phyloP scores from a whole-genome alignment of 2,888 invertebrate species.

The Ptilodon capucinus region DNA sequence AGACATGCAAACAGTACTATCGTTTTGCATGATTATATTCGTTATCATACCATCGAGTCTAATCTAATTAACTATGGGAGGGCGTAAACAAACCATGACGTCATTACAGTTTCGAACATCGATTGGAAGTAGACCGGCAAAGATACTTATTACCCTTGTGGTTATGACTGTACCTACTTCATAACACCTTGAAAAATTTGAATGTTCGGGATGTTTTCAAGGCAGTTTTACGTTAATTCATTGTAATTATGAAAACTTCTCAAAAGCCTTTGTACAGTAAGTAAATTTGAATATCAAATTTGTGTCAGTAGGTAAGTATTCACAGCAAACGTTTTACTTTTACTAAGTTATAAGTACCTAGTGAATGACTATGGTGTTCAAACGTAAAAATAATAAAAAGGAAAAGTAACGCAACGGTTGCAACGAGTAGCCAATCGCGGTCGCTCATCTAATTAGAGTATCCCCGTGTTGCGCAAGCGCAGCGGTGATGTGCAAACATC shows the following conservation, averaged over 20 bases:
- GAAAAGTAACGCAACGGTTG: conserved; percentile 44
- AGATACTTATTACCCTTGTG: no score
- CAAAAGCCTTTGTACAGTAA: background rate
- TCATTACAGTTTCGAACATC: conserved; percentile 26
- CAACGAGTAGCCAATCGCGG: conserved; percentile 51
- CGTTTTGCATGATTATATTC: conserved; percentile 43
- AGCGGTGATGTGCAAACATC: conserved; percentile 33
- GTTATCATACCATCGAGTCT: conserved; percentile 42
- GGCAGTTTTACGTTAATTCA: no score
- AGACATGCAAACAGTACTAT: conserved; percentile 51
- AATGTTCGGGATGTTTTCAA: no score
- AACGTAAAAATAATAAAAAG: conserved; percentile 32
- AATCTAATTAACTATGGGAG: conserved; percentile 36
- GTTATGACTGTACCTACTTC: background rate
- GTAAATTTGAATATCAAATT: background rate
- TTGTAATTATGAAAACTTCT: background rate
- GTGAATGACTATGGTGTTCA: conserved; percentile 18
- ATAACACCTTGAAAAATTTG: no score
- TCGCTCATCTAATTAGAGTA: conserved; percentile 63
- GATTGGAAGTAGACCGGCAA: conserved; percentile 24
- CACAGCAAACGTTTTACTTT: background rate
- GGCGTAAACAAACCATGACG: conserved; percentile 37
- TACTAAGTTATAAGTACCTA: background rate
- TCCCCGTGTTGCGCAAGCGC: conserved; percentile 42
- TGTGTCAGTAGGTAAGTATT: background rate